Percentiles rank a stretch among this genome's conserved stretches.
Evolutionary conservation across 2,113 vertebrate species (phyloP).

Genomic region (Oxygymnocypris stewartii): DNA sequence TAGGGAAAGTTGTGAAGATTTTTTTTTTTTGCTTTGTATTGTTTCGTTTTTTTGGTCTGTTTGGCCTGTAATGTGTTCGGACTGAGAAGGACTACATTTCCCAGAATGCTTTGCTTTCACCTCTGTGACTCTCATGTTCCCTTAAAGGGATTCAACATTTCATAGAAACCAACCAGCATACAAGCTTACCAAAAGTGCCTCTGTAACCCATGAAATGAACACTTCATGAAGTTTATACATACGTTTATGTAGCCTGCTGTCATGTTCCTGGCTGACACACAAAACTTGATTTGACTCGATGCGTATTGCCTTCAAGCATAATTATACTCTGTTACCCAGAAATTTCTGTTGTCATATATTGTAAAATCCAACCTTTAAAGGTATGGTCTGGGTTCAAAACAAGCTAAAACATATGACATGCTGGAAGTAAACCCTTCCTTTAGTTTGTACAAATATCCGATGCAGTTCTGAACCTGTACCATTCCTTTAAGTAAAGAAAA

Average conservation of each 20-base stretch:
- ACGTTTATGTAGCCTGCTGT: neutral
- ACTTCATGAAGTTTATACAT: conserved; percentile 15
- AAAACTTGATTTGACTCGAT: neutral
- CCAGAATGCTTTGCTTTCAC: conserved; percentile 41
- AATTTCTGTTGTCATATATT: neutral
- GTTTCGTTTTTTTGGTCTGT: conserved; percentile 60
- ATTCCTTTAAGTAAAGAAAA: neutral
- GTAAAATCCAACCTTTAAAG: neutral
- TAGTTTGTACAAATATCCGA: neutral
- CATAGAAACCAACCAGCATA: conserved; percentile 41
- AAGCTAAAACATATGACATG: neutral
- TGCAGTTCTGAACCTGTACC: neutral
- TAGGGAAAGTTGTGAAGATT: conserved; percentile 66
- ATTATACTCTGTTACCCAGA: conserved; percentile 12
- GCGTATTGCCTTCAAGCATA: neutral
- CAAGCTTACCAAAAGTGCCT: conserved; percentile 60
- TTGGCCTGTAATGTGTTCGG: conserved; percentile 41
- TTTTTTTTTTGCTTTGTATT: conserved; percentile 38
- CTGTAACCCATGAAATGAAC: conserved; percentile 18
- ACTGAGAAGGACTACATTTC: conserved; percentile 42
- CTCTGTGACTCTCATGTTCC: conserved; percentile 9
- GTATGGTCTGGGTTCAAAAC: neutral
- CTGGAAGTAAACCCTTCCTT: neutral
- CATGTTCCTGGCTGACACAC: conserved; percentile 19
- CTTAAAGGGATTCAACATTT: conserved; percentile 48